phyloP scores from a whole-genome alignment of 2,888 invertebrate species.

The Drosophila barbarae region DNA sequence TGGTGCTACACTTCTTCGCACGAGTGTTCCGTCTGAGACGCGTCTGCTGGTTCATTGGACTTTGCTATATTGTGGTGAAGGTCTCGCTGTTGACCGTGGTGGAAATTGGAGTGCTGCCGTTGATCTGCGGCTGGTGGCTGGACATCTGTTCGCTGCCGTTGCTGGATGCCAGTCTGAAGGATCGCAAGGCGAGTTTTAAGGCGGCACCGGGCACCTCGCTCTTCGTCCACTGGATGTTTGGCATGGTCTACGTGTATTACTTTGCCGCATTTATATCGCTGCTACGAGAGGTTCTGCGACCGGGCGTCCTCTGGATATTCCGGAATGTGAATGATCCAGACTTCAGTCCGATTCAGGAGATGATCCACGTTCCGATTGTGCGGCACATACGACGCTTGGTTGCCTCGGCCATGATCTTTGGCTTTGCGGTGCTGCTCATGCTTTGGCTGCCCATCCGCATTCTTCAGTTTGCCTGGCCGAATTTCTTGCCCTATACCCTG shows the following conservation, averaged over 20 bases:
- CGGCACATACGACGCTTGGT: conserved; percentile 94
- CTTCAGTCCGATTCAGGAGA: conserved; percentile 98
- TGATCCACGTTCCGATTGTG: conserved; percentile 97
- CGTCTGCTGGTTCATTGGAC: conserved; percentile 91
- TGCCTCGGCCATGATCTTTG: conserved; percentile 96
- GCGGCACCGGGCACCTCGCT: conserved; percentile 97
- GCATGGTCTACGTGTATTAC: conserved; percentile 99
- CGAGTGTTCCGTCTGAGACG: conserved; percentile 89
- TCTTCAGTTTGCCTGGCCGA: conserved; percentile 88
- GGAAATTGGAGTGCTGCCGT: conserved; percentile 97
- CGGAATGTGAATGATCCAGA: conserved; percentile 99
- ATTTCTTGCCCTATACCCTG: conserved; percentile 97
- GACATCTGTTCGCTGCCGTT: conserved; percentile 97
- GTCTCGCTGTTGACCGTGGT: conserved; percentile 97
- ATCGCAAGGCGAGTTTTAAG: conserved; percentile 92
- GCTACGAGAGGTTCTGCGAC: conserved; percentile 94
- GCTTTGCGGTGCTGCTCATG: conserved; percentile 96
- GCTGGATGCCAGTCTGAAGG: conserved; percentile 90
- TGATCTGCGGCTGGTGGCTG: conserved; percentile 99
- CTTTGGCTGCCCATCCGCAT: conserved; percentile 96
- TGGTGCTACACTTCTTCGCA: conserved; percentile 91
- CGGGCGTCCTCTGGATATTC: conserved; percentile 98
- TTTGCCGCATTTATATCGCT: conserved; percentile 97
- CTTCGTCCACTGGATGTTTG: conserved; percentile 99
- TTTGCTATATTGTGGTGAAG: conserved; percentile 90